Evolutionary conservation across 2,113 vertebrate genomes (phyloP).

Genomic region (Entelurus aequoreus): DNA sequence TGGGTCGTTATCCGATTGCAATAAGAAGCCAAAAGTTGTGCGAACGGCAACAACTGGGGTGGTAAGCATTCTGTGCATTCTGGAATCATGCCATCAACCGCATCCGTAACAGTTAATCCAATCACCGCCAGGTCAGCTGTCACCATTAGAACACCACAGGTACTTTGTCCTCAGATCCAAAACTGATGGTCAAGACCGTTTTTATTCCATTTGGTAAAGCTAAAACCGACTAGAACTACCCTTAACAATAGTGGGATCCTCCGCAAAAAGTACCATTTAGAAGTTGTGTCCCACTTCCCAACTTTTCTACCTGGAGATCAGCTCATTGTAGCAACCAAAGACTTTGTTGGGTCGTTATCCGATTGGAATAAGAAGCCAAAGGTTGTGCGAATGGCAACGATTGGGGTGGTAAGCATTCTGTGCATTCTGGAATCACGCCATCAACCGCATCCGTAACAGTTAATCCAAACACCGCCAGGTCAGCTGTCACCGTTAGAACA

Average conservation of each 20-base stretch:
- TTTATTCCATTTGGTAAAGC: no score
- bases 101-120: no score
- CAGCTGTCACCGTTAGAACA: no score
- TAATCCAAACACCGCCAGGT: no score
- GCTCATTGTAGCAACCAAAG: conserved; percentile 49
- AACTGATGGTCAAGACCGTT: no score
- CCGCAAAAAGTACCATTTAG: conserved; percentile 1
- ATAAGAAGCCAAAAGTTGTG: conserved; percentile 25
- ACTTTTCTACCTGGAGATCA: conserved; percentile 18
- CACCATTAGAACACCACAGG: no score
- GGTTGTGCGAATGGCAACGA: conserved; percentile 29
- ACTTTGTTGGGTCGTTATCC: conserved; percentile 39
- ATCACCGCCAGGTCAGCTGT: no score
- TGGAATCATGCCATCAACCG: no score
- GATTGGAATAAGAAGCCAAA: conserved; percentile 31
- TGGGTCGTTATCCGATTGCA: conserved; percentile 34
- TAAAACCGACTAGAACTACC: no score
- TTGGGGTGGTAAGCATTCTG: conserved; percentile 29
- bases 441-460: no score
- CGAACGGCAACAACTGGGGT: conserved; percentile 38
- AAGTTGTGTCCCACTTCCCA: conserved; percentile 22
- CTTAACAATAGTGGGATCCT: not conserved
- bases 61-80: conserved; percentile 18
- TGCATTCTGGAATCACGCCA: no score
- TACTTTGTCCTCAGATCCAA: no score